Evolutionary conservation across 2,797 vertebrate genomes (phyloP).

Genomic region (Monodelphis domestica): DNA sequence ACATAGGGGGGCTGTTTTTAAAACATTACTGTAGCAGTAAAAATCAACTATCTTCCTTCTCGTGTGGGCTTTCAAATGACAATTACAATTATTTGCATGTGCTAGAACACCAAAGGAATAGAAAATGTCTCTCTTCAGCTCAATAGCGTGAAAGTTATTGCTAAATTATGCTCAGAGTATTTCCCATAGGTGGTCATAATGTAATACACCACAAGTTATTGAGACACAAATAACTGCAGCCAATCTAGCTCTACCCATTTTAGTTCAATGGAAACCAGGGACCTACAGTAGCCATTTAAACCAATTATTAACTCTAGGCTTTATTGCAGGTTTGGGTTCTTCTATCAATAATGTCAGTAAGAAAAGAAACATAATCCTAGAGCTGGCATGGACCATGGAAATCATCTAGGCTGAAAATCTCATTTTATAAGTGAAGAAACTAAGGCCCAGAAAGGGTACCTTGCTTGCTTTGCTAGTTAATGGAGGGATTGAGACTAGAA

Average conservation of each 20-base stretch:
- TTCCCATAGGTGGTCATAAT: constrained; percentile 18
- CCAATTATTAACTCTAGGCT: neutral
- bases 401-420: neutral
- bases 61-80: neutral
- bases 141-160: constrained; percentile 34
- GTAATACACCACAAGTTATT: constrained; percentile 25
- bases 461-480: neutral
- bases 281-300: constrained; percentile 6
- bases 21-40: neutral
- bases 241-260: neutral
- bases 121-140: constrained; percentile 9
- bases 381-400: neutral
- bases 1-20: neutral
- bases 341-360: neutral
- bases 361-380: neutral
- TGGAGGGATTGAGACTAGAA: neutral
- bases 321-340: constrained; percentile 3
- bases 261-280: constrained; percentile 16
- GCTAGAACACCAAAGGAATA: neutral
- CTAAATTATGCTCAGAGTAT: constrained; percentile 45
- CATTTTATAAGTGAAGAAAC: neutral
- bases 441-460: neutral
- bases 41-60: neutral
- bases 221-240: constrained; percentile 22
- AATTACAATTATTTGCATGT: neutral